These are phyloP conservation scores for Oreohelix idahoensis DNA, from an alignment of 1,140 invertebrate genomes.

Conservation along the genomic window DNA sequence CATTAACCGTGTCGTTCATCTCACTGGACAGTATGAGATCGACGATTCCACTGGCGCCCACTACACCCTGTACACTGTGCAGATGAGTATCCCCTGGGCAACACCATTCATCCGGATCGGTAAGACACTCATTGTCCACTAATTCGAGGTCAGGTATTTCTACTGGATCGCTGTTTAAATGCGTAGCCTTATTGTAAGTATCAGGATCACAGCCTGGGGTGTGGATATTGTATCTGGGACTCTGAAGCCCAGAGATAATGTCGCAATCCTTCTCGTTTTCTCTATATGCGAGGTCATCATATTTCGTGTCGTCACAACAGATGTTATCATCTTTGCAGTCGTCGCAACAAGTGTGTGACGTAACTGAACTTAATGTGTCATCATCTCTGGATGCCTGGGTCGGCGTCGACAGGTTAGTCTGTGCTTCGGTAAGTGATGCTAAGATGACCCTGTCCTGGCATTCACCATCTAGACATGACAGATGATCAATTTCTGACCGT, in stretches of 20 bases:
- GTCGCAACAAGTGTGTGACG: neutral
- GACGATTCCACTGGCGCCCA: neutral
- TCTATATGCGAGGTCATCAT: too few species aligned
- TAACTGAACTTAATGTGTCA: neutral
- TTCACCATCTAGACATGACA: neutral
- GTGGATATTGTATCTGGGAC: too few species aligned
- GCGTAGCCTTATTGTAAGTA: too few species aligned
- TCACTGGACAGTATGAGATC: neutral
- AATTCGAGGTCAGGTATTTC: too few species aligned
- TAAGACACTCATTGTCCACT: too few species aligned
- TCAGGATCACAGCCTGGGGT: too few species aligned
- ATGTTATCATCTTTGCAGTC: neutral
- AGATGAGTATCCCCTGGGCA: too few species aligned
- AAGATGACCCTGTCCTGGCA: neutral
- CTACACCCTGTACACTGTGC: too few species aligned
- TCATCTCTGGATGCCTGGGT: neutral
- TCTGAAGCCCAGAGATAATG: too few species aligned
- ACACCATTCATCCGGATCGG: too few species aligned
- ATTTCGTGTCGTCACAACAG: neutral
- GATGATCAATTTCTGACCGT: neutral
- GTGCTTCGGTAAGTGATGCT: neutral
- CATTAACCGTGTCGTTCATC: neutral
- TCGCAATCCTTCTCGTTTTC: too few species aligned
- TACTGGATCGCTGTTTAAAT: too few species aligned
- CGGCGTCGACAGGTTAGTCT: neutral